Percentiles rank a stretch among this genome's conserved stretches.
These are phyloP conservation scores for Eudasyphora cyanicolor DNA, from an alignment of 2,888 invertebrate species.

Conservation along the genomic window DNA sequence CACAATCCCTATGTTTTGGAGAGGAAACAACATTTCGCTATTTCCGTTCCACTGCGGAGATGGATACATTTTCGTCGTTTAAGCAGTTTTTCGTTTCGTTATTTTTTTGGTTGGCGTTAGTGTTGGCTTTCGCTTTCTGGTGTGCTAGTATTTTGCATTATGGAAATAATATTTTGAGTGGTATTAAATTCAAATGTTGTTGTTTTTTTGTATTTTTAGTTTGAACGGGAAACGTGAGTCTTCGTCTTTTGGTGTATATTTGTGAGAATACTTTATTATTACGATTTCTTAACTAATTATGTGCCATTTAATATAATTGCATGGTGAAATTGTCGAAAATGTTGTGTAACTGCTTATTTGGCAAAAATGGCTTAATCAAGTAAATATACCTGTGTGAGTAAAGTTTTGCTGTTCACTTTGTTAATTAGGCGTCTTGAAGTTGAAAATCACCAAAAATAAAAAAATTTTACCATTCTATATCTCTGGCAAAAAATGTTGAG, in stretches of 20 bases:
- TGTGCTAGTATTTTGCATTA: background rate
- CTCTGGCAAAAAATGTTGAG: background rate
- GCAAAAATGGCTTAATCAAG: conserved; percentile 46
- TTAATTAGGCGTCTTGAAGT: background rate
- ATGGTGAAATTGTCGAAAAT: conserved; percentile 33
- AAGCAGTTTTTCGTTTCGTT: background rate
- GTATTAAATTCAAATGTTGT: background rate
- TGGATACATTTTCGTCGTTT: background rate
- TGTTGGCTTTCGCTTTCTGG: background rate
- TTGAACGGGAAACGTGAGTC: background rate
- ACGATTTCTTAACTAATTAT: conserved; percentile 54
- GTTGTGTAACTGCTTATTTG: conserved; percentile 38
- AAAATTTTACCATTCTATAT: background rate
- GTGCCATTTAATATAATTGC: conserved; percentile 52
- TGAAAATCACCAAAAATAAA: conserved; percentile 10
- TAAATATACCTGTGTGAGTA: conserved; percentile 24
- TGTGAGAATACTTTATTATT: conserved; percentile 6
- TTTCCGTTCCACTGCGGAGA: background rate
- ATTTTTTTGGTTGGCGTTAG: background rate
- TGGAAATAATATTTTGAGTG: conserved; percentile 6
- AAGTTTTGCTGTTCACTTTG: background rate
- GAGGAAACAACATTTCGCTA: conserved; percentile 5
- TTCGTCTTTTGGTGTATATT: background rate
- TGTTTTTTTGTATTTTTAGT: background rate
- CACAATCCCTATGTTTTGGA: background rate